phyloP scores from a whole-genome alignment of 2,888 invertebrate genomes.

The Synanthedon vespiformis region DNA sequence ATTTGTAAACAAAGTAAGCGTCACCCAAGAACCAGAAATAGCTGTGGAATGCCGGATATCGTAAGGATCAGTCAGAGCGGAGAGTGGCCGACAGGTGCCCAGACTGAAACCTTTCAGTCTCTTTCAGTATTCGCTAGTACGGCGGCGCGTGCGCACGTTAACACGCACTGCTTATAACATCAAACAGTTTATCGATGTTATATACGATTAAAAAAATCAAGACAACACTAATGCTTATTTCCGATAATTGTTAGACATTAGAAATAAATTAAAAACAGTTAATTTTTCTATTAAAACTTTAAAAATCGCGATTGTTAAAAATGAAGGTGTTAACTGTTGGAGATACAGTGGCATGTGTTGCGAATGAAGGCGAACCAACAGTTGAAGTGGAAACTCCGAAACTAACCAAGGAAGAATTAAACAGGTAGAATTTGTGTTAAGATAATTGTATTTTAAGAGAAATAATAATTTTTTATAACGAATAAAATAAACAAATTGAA shows the following conservation, averaged over 20 bases:
- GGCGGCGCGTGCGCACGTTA: conserved; percentile 17
- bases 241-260: neutral
- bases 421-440: conserved; percentile 29
- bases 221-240: neutral
- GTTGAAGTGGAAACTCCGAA: conserved; percentile 37
- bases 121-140: conserved; percentile 15
- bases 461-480: no score
- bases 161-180: conserved; percentile 8
- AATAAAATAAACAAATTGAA: no score
- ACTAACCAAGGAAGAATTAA: conserved; percentile 51
- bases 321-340: conserved; percentile 58
- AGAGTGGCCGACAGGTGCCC: conserved; percentile 2
- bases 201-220: conserved; percentile 25
- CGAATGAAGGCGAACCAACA: conserved; percentile 44
- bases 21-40: conserved; percentile 46
- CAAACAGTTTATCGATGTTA: conserved; percentile 26
- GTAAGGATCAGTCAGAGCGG: conserved; percentile 19
- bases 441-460: no score
- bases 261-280: neutral
- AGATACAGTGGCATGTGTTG: conserved; percentile 49
- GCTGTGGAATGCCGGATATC: conserved; percentile 65
- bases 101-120: conserved; percentile 21
- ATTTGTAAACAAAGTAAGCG: conserved; percentile 57
- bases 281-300: neutral
- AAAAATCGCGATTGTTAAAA: conserved; percentile 6